These are phyloP conservation scores for Turritopsis dohrnii DNA, from an alignment of 30 jellyfish, hydroid and myxozoan species.

Conservation along the genomic window DNA sequence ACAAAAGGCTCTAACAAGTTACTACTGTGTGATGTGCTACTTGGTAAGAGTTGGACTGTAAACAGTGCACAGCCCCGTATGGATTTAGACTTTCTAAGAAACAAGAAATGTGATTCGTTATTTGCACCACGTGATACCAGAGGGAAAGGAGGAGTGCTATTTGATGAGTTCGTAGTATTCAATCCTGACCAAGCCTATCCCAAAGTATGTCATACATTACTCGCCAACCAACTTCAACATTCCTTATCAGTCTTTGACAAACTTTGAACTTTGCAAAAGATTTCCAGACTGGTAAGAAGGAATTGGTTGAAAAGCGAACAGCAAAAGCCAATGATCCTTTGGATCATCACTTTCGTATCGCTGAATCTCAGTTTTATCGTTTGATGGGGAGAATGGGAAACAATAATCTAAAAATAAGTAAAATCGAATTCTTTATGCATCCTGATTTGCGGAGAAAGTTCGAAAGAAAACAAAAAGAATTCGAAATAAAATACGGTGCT, in stretches of 20 bases:
- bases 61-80: constrained; percentile 20
- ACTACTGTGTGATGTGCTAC: constrained; percentile 50
- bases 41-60: constrained; percentile 46
- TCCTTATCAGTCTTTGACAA: constrained; percentile 19
- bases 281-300: constrained; percentile 11
- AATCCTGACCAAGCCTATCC: constrained; percentile 57
- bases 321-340: constrained; percentile 34
- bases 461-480: constrained; percentile 21
- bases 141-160: constrained; percentile 48
- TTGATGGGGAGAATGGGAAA: constrained; percentile 22
- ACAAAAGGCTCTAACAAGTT: constrained; percentile 56
- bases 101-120: constrained; percentile 41
- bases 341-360: constrained; percentile 41
- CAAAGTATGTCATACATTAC: constrained; percentile 38
- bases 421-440: constrained; percentile 30
- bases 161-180: constrained; percentile 60
- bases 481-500: constrained; percentile 12
- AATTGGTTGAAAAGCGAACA: constrained; percentile 2
- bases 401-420: not conserved
- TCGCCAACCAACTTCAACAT: constrained; percentile 24
- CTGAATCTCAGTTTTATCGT: constrained; percentile 44
- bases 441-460: constrained; percentile 32
- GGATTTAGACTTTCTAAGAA: constrained; percentile 19
- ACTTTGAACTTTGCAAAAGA: not conserved
- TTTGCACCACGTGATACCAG: constrained; percentile 52